Evolutionary conservation across 2,113 vertebrate genomes (phyloP).

Genomic region (Spea multiplicata): DNA sequence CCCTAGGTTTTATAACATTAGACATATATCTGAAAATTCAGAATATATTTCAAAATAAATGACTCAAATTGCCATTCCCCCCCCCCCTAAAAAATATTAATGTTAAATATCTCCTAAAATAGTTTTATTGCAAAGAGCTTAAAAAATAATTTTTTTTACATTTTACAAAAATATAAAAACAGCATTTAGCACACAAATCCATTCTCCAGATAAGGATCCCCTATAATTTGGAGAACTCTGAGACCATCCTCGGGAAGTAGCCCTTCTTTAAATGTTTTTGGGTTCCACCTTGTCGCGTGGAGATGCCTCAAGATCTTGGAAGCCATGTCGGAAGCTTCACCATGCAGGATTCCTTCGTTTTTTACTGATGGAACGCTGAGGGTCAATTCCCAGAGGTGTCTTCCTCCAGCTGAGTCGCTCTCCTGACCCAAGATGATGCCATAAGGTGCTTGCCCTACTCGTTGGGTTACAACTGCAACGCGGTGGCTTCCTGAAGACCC

Average conservation of each 20-base stretch:
- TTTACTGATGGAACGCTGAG: not conserved
- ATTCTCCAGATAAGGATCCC: conserved; percentile 32
- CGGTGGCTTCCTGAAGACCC: not conserved
- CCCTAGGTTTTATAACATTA: too few relatives aligned
- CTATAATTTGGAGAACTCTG: conserved; percentile 10
- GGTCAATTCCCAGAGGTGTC: not conserved
- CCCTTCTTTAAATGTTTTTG: not conserved
- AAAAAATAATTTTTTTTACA: too few relatives aligned
- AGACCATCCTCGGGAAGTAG: not conserved
- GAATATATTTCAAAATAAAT: too few relatives aligned
- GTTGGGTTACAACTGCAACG: not conserved
- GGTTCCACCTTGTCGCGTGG: not conserved
- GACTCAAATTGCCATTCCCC: too few relatives aligned
- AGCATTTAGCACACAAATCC: conserved; percentile 27
- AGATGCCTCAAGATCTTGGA: not conserved
- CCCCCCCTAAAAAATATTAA: too few relatives aligned
- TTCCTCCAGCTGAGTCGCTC: not conserved
- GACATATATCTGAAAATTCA: too few relatives aligned
- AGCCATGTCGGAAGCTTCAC: not conserved
- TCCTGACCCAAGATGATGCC: conserved; percentile 17
- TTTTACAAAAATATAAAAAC: too few relatives aligned
- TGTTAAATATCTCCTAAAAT: too few relatives aligned
- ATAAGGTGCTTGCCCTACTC: not conserved
- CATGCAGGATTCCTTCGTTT: not conserved
- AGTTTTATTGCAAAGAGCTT: too few relatives aligned